A percentile compares a stretch with the other conserved stretches of the same genome.
These are phyloP conservation scores for Cyphomyrus plagiostoma DNA, from an alignment of 2,113 vertebrate genomes.

Conservation along the genomic window DNA sequence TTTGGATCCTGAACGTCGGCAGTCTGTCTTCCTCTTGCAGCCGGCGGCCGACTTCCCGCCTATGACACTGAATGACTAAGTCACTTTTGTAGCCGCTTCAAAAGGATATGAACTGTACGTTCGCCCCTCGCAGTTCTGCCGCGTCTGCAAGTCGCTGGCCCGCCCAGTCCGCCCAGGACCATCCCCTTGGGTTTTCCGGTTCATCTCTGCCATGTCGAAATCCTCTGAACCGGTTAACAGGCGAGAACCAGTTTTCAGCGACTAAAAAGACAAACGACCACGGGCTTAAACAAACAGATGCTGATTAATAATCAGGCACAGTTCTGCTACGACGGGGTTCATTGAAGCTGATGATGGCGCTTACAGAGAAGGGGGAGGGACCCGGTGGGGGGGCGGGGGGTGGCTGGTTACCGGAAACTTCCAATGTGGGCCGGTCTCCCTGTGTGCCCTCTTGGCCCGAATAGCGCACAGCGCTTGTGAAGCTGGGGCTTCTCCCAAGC, in stretches of 20 bases:
- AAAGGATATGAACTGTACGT: background rate
- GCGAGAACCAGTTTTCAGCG: background rate
- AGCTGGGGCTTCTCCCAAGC: conserved; percentile 31
- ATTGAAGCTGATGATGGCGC: background rate
- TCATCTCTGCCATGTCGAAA: background rate
- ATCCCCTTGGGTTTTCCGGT: background rate
- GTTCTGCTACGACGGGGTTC: background rate
- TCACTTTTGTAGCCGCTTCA: background rate
- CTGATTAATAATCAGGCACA: background rate
- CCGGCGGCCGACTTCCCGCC: background rate
- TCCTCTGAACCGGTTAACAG: background rate
- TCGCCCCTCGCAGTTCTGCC: background rate
- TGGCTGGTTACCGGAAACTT: background rate
- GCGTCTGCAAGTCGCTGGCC: background rate
- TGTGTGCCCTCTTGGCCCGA: background rate
- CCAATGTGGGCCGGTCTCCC: background rate
- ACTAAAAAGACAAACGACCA: background rate
- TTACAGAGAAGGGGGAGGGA: background rate
- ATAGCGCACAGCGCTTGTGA: conserved; percentile 40
- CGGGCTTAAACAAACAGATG: background rate
- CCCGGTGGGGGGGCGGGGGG: background rate
- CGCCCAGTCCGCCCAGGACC: background rate
- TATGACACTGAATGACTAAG: background rate
- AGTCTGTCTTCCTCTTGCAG: background rate
- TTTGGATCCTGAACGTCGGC: background rate